Evolutionary conservation across 92 coral and sea anemone species (phyloP), one percentile per base, ranked within the genome.

Genomic region (Phenganax subtilis): DNA sequence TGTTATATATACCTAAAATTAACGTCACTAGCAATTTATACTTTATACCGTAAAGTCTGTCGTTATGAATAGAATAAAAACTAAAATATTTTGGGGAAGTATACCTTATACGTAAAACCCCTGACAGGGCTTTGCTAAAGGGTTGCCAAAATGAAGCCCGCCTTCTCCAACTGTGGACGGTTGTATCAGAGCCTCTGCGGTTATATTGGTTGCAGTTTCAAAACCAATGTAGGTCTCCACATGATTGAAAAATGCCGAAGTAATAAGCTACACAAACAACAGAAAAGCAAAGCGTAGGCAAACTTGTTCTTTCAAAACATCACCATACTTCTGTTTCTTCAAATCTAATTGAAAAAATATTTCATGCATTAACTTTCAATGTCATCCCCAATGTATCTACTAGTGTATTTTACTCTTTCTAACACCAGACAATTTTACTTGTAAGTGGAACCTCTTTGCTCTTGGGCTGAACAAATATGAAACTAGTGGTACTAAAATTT

Each of bases 311-410:
- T 61, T 28, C 67, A 25, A 14, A 61, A 28, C 28, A 12, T 61
- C 25, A 17, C n/a, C 67, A 59, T 59, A 57, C 97, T 92, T 55
- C 25, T 20, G 68, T 59, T 30, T 84, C 65, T 20, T 6, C 96
- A 92, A 10, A 91, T 85, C 72, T 92, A 92, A 54, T 90, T 90
- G 75, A 55, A 83, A 37, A 92, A 88, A 55, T 94, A 92, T 29
- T 91, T 79, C 30, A 90, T 92, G 20, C 76, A 93, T 92, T 86
- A 60, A 31, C 20, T 14, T 16, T 0, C 6, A 47, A 20, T 53
- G 15, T 70, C 25, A 56, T 17, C 6, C 20, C 4, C 16, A 82
- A 82, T 8, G 57, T 10, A 30, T 30, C 65, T 14, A 59, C 16
- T 14, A 1, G 27, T 1, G 3, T 59, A 59, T 59, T 59, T 59